Conservation (phyloP, 2,797 vertebrate species). For the Coccyzus lansbergi region DNA sequence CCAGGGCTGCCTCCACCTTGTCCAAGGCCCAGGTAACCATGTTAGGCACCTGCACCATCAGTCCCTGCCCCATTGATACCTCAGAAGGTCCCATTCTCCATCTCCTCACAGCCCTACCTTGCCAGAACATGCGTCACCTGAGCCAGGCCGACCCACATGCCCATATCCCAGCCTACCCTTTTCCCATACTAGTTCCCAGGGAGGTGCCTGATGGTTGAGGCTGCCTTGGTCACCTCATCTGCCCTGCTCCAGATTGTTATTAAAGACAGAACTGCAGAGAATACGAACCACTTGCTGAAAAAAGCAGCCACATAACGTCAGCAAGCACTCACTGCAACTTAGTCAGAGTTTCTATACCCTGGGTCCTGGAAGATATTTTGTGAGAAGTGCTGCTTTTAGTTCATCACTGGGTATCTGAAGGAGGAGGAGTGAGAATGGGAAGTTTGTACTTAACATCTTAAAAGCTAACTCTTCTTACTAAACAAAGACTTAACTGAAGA, state of each 20-base stretch:
- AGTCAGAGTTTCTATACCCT: background rate
- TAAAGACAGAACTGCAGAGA: background rate
- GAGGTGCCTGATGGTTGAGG: too few species aligned
- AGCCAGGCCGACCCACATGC: background rate
- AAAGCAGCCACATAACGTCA: background rate
- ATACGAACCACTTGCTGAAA: background rate
- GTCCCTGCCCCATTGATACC: accelerated
- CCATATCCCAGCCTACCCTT: background rate
- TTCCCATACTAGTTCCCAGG: too few species aligned
- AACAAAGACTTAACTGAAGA: background rate
- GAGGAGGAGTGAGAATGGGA: background rate
- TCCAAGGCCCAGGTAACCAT: too few species aligned
- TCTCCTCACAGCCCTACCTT: background rate
- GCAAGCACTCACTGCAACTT: background rate
- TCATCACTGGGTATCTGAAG: background rate
- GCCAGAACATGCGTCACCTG: too few species aligned
- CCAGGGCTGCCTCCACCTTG: background rate
- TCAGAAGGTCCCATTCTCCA: too few species aligned
- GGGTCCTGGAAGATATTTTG: background rate
- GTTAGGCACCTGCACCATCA: accelerated
- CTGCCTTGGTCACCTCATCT: background rate
- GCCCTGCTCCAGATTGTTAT: background rate
- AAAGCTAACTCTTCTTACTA: background rate
- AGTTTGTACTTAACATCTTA: background rate
- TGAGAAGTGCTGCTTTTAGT: background rate